Evolutionary conservation across 2,888 invertebrate species (phyloP), one percentile per base, ranked within the genome.

Genomic region (Cataglyphis altisquamis): DNA sequence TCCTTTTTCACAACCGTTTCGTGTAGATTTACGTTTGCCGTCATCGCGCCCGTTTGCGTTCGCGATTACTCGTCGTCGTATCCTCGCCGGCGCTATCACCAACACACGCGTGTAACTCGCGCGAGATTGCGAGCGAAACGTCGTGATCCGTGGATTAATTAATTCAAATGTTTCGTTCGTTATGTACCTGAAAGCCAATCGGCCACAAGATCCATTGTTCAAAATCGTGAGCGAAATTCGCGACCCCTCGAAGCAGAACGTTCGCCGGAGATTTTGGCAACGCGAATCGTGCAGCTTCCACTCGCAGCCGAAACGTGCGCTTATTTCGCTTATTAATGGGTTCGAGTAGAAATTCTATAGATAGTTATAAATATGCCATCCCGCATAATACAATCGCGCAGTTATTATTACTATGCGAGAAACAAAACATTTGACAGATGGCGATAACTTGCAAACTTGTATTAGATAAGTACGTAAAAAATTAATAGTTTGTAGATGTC

Each of bases 171-270:
- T 87, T 82, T 83, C 75, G 83, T 87, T 91, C 70, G 85, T 84
- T 86, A 87, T 83, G 91, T 90, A 90, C 90, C 91, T 88, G 90
- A 90, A 85, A 90, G 90, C 88, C 90, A 91, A 87, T 81, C 62
- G 36, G 2, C 52, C 83, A 77, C 84, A 67, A 82, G 84, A 83
- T 75, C 62, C 73, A 83, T 83, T 83, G 75, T 80, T 62, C 84
- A 78, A 72, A 82, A 64, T 84, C 83, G 83, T 70, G 73, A 88
- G 82, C 74, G 83, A 87, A 83, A 84, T 81, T 66, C 73, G 29
- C 18, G 64, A 2, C 29, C 55, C 60, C 73, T 74, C 81, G 75
- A 63, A 81, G 75, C 81, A 74, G 75, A 3, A 80, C 48, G 73
- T 70, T 62, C 12, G 52, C 36, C 66, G 41, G 18, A 9, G 55